phyloP scores from a whole-genome alignment of 2,888 invertebrate species.

The Habroteleia sp. region DNA sequence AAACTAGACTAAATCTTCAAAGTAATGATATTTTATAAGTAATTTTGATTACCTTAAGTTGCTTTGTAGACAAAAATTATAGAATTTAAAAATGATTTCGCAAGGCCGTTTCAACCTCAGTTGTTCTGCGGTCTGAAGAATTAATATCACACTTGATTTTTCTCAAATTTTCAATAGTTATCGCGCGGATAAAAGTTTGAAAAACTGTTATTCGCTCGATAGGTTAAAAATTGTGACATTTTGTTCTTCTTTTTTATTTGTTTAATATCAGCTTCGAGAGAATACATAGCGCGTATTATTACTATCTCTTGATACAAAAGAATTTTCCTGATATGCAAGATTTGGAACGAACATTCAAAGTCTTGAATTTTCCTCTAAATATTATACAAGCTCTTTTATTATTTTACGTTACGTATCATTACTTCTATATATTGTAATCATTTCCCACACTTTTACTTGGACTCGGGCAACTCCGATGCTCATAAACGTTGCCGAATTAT shows the following conservation, averaged over 20 bases:
- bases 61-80: neutral
- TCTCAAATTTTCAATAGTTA: conserved; percentile 16
- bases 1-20: conserved; percentile 17
- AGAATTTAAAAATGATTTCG: conserved; percentile 30
- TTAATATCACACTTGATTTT: conserved; percentile 40
- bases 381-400: conserved; percentile 68
- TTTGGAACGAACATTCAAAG: conserved; percentile 69
- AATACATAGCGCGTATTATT: conserved; percentile 52
- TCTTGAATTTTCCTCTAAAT: conserved; percentile 68
- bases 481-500: conserved; percentile 10
- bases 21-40: conserved; percentile 7
- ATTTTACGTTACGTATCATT: conserved; percentile 58
- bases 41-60: conserved; percentile 31
- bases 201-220: conserved; percentile 47
- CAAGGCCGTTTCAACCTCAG: conserved; percentile 23
- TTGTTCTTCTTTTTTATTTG: conserved; percentile 4
- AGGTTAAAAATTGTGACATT: conserved; percentile 30
- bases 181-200: conserved; percentile 57
- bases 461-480: conserved; percentile 11
- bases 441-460: conserved; percentile 59
- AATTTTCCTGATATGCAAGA: conserved; percentile 70
- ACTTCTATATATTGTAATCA: conserved; percentile 31
- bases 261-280: conserved; percentile 52
- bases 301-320: conserved; percentile 65
- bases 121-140: conserved; percentile 21